A percentile compares a stretch with the other conserved stretches of the same genome.
Evolutionary conservation across 2,888 invertebrate species (phyloP).

Genomic region (Archips xylosteana): DNA sequence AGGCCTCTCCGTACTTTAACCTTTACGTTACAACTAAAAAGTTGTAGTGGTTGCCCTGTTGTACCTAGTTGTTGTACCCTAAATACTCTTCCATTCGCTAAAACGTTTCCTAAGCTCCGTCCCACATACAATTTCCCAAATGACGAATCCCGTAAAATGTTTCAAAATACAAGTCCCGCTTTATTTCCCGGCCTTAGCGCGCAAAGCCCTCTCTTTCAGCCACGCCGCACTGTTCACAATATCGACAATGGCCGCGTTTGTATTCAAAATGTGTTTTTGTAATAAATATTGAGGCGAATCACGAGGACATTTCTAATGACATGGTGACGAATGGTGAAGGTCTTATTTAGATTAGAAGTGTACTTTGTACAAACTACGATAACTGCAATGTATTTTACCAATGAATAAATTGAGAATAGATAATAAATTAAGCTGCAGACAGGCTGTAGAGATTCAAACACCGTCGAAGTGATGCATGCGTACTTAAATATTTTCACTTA

Average conservation of each 20-base stretch:
- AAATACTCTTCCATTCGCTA: not conserved
- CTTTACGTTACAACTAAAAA: too few species aligned
- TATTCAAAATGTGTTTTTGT: slow-evolving; percentile 2
- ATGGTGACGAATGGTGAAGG: not conserved
- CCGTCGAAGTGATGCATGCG: too few species aligned
- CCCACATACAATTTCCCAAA: not conserved
- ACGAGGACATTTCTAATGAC: not conserved
- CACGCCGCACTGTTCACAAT: slow-evolving; percentile 1
- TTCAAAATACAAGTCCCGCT: slow-evolving; percentile 3
- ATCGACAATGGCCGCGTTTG: slow-evolving; percentile 16
- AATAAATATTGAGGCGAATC: slow-evolving; percentile 7
- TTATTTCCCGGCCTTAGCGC: not conserved
- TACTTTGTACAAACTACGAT: too few species aligned
- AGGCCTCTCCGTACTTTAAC: too few species aligned
- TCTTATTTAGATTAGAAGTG: not conserved
- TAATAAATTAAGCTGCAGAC: too few species aligned
- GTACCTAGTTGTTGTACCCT: not conserved
- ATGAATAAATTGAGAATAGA: too few species aligned
- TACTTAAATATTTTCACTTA: too few species aligned
- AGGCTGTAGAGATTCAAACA: too few species aligned
- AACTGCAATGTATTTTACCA: too few species aligned
- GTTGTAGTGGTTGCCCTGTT: too few species aligned
- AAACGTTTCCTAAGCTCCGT: not conserved
- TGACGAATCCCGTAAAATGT: slow-evolving; percentile 10
- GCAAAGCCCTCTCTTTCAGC: slow-evolving; percentile 19